Evolutionary conservation across 2,113 vertebrate species (phyloP), one percentile per base, ranked within the genome.

Genomic region (Phodopus roborovskii): DNA sequence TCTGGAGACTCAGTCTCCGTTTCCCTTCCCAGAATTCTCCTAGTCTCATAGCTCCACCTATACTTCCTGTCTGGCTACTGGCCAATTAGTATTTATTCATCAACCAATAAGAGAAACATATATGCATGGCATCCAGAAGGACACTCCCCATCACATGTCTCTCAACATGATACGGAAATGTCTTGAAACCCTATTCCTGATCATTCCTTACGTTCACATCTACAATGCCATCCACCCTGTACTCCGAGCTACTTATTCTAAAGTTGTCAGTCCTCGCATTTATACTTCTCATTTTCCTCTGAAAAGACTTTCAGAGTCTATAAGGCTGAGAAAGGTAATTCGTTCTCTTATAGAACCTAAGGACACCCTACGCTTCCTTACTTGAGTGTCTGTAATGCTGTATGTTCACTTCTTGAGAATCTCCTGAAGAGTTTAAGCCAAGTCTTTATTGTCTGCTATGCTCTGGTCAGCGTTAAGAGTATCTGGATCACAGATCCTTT

Each of bases 401-500:
- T 42, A 62, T 22, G 45, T 7, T 62, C 26, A 33, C 45, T 64
- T 7, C 8, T 24, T 11, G 15, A 12, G 66, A 75, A 79, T 15
- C 3, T 73, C 42, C 64, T 66, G 1, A 12, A 68, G 1, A 82
- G 10, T 15, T 73, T 86, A 2, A 5, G 42, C 22, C 4, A 53
- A 26, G 20, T 42, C 39, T 73, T 6, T 60, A 24, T 64, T 48
- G 5, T 87, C 78, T 33, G 5, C 15, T 82, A 33, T 26, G 6
- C 8, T n/a, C 19, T 88, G 58, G 9, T 30, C 5, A 64, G 17
- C 26, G 28, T 3, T 12, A 4, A 36, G 2, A 77, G 20, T 30
- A 6, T 12, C 39, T 70, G 8, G 11, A 86, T 83, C 53, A 88
- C 26, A 64, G 30, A 66, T 39, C 81, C 94, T 87, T 95, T 85